Conservation (phyloP, 2,888 invertebrate species). For the Chloromyia formosa region DNA sequence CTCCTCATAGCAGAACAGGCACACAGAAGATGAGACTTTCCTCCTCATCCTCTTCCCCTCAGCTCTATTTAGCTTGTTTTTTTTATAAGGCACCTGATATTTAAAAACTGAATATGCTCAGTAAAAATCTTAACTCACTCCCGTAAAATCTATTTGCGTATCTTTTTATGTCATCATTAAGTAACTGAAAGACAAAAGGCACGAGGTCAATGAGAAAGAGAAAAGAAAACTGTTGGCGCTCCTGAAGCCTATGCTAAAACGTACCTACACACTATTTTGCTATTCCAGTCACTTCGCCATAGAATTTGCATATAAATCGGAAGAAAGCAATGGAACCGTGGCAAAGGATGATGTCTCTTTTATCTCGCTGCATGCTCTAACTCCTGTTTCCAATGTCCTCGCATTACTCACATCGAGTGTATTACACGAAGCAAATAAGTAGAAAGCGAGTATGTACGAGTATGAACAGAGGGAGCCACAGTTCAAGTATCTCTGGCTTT, state of each 20-base stretch:
- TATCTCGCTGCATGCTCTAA: conserved; percentile 2
- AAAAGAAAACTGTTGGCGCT: neutral
- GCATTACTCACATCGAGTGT: neutral
- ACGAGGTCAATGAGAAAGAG: neutral
- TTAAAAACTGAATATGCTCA: too few relatives aligned
- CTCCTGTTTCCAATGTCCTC: neutral
- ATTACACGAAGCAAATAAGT: neutral
- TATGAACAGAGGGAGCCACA: too few relatives aligned
- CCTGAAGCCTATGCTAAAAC: neutral
- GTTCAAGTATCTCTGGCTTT: conserved; percentile 11
- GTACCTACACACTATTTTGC: conserved; percentile 39
- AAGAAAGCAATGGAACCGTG: conserved; percentile 42
- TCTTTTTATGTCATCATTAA: too few relatives aligned
- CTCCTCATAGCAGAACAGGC: too few relatives aligned
- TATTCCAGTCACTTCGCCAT: conserved; percentile 45
- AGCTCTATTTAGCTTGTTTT: too few relatives aligned
- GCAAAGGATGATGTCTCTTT: conserved; percentile 37
- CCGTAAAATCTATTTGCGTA: too few relatives aligned
- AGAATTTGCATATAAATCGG: conserved; percentile 50
- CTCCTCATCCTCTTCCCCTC: too few relatives aligned
- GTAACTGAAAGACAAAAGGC: too few relatives aligned
- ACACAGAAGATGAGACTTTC: too few relatives aligned
- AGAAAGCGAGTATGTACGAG: neutral
- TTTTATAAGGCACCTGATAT: too few relatives aligned
- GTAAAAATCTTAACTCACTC: too few relatives aligned